Evolutionary conservation across 2,113 vertebrate genomes (phyloP).

Genomic region (Pycnonotus jocosus): DNA sequence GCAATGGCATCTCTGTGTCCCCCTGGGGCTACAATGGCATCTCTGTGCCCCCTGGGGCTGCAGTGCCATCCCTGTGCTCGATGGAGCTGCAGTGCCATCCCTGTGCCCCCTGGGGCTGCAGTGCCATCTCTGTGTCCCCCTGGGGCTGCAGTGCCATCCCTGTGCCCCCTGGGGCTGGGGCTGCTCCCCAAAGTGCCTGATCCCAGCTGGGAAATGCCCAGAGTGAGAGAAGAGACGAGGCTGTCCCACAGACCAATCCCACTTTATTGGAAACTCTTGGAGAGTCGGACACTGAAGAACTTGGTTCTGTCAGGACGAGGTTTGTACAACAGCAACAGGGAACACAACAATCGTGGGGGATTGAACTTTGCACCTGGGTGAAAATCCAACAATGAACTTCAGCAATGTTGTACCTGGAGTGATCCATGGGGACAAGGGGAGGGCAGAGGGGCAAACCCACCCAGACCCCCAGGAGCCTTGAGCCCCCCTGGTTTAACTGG

Average conservation of each 20-base stretch:
- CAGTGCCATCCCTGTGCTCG: neutral
- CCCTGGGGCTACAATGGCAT: too few species aligned
- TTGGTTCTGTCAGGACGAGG: neutral
- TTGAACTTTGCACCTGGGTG: neutral
- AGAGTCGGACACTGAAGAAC: neutral
- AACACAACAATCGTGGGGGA: neutral
- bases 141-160: neutral
- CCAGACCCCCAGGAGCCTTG: neutral
- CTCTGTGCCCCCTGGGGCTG: too few species aligned
- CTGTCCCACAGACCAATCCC: neutral
- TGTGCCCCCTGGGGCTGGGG: too few species aligned
- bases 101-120: too few species aligned
- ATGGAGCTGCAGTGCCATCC: too few species aligned
- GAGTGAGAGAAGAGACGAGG: neutral
- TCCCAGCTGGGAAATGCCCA: neutral
- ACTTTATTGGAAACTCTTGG: constrained; percentile 52
- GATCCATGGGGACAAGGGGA: neutral
- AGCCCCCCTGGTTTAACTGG: neutral
- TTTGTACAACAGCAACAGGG: neutral
- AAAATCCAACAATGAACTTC: neutral
- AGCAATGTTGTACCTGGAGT: neutral
- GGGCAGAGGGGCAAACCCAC: neutral
- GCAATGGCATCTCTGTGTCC: too few species aligned
- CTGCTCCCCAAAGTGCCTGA: neutral
- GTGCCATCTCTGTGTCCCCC: too few species aligned